Base-by-base conservation (phyloP, 2,888 invertebrate genomes). In the Tetragnatha montana region DNA sequence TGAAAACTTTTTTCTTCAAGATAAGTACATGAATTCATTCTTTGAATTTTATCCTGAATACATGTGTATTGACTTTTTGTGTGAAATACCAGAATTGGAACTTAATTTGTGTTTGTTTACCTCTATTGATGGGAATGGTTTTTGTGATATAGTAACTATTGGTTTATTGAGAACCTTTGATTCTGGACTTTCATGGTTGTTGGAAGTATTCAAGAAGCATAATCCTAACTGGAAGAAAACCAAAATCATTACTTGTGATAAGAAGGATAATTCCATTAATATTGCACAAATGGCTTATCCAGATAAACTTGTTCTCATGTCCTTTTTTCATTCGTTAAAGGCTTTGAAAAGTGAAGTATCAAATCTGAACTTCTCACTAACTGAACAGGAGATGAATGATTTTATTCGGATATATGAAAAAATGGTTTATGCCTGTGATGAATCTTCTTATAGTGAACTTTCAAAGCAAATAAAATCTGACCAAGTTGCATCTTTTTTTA, bases 41-140 rank as follows among this genome's bases (percentile, higher is more conserved):
- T 88, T 80, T 47, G 68, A 79, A 21, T 88, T 69, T 88, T 84
- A 88, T 69, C 88, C 88, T 68, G 88, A 88, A 84, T 88, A 76
- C 74, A 17, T 88, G 10, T 88, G 83, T 49, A 68, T 88, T 49
- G 88, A 88, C 68, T 21, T 88, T 47, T 22, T 81, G 12, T 88
- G 88, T 84, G 88, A 84, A 74, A 80, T 88, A 49, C 70, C 75
- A 47, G 84, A 88, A 73, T 47, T 88, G 6, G 88, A 88, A 22
- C 60, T 71, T 47, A 80, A 76, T 74, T 79, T 88, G 49, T 80
- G 47, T 73, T 84, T 88, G 22, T 84, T 84, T 74, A 79, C 80
- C 19, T 68, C 83, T 68, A 60, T 71, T 14, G 88, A 88, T 84
- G 21, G 83, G 7, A 88, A 88, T 88, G 84, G 84, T 14, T 19